Base-by-base conservation (phyloP, 2,797 vertebrate genomes). In the Betta splendens region DNA sequence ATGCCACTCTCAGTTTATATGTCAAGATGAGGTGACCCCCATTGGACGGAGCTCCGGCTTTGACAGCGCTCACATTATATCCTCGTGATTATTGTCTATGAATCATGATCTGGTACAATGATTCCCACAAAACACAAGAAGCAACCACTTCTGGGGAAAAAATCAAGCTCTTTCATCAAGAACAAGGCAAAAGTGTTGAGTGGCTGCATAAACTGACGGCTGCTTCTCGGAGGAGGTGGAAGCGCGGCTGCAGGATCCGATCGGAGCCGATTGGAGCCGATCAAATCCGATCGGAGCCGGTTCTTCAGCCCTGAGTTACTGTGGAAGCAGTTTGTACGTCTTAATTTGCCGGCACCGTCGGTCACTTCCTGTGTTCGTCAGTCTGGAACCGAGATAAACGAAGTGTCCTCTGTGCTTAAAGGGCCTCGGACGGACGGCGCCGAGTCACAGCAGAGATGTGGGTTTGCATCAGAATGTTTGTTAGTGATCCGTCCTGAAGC, bases 331-430 rank as follows among this genome's bases (percentile, higher is more conserved):
- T 84, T 77, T 80, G 76, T 73, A 62, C 46, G 63, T 81, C 76
- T 87, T 89, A 68, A 89, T 86, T 89, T 79, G 52, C 64, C 64
- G 66, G 51, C 25, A 49, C 46, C 79, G 86, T 87, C 82, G 83
- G 72, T 83, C 80, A 72, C 12, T 69, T 77, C 52, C 54, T 49
- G 48, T 28, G 68, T 59, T 69, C 54, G 46, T 62, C 49, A 29
- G 51, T 38, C 60, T 77, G 57, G 47, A 67, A 70, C 74, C 28
- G 69, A 42, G 44, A 65, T 75, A 85, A 89, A 87, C 79, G 87
- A 65, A 68, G 50, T 25, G 52, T 18, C 31, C 40, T 25, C 56
- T 61, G 52, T 81, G 72, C 76, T 85, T 80, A 64, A 20, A 71
- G 52, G 57, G 50, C 32, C 13, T 7, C 25, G 73, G 44, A 71